Conservation (phyloP, 2,888 invertebrate genomes). For the Lymantria monacha region DNA sequence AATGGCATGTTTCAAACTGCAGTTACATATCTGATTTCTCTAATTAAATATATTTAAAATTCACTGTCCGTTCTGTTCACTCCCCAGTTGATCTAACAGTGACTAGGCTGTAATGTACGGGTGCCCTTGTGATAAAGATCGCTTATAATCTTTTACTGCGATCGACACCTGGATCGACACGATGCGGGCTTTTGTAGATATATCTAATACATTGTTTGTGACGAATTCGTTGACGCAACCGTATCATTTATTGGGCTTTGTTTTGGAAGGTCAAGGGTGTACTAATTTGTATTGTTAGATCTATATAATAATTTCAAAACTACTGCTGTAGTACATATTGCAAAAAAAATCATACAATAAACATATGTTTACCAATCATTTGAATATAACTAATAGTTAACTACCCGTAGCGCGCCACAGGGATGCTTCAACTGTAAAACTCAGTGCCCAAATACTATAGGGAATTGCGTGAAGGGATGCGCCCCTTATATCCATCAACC, state of each 20-base stretch:
- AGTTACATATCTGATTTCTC: conserved; percentile 25
- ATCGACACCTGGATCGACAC: conserved; percentile 72
- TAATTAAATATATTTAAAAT: conserved; percentile 42
- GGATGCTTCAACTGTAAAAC: conserved; percentile 35
- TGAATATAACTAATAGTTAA: conserved; percentile 55
- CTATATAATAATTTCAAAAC: conserved; percentile 1
- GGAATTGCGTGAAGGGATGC: conserved; percentile 56
- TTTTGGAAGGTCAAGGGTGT: conserved; percentile 40
- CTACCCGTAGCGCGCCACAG: conserved; percentile 61
- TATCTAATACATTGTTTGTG: conserved; percentile 38
- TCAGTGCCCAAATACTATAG: conserved; percentile 32
- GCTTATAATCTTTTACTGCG: conserved; percentile 59
- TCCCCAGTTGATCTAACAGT: conserved; percentile 39
- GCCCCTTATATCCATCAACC: conserved; percentile 58
- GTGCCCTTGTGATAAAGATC: conserved; percentile 71
- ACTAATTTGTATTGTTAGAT: conserved; percentile 32
- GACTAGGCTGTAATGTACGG: conserved; percentile 57
- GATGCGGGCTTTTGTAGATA: conserved; percentile 62
- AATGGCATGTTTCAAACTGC: conserved; percentile 23
- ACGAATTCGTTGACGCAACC: conserved; percentile 37
- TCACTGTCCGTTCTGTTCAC: conserved; percentile 24
- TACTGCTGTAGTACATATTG: background rate
- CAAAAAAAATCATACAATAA: background rate
- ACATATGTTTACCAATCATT: conserved; percentile 48
- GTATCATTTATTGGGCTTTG: conserved; percentile 29